Percentiles rank a stretch among this genome's conserved stretches.
Conservation (phyloP, 2,113 vertebrate species). For the Pitta sordida region DNA sequence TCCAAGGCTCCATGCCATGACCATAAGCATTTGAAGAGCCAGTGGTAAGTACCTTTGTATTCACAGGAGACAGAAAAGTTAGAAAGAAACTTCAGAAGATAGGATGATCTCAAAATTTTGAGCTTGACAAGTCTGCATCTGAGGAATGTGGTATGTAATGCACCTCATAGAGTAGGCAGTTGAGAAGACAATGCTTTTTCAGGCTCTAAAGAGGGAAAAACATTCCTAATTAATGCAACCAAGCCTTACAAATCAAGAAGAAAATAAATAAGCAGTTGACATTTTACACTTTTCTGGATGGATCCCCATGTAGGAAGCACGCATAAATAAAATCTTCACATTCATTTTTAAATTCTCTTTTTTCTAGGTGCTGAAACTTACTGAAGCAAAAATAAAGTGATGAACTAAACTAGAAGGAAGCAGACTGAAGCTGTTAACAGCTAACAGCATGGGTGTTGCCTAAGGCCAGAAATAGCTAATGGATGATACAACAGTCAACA, state of each 20-base stretch:
- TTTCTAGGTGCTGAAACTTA: conserved; percentile 11
- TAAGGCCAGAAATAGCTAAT: conserved; percentile 38
- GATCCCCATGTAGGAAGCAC: background rate
- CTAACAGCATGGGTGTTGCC: conserved; percentile 18
- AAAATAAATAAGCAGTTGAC: conserved; percentile 3
- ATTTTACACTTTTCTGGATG: background rate
- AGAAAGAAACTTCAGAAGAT: background rate
- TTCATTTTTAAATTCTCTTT: conserved; percentile 22
- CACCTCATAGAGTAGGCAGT: background rate
- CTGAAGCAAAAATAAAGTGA: conserved; percentile 21
- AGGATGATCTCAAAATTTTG: background rate
- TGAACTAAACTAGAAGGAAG: conserved; percentile 25
- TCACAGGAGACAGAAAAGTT: background rate
- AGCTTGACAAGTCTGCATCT: background rate
- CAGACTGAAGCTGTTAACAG: conserved; percentile 27
- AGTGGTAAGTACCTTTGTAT: background rate
- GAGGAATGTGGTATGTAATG: background rate
- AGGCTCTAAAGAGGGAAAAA: background rate
- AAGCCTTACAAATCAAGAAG: background rate
- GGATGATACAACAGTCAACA: conserved; percentile 44
- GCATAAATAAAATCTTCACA: conserved; percentile 20
- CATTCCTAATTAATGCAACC: background rate
- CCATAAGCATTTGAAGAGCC: background rate
- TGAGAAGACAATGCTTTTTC: background rate
- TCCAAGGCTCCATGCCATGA: background rate